Base-by-base conservation (phyloP, 2,888 invertebrate genomes). In the Frankliniella fusca region DNA sequence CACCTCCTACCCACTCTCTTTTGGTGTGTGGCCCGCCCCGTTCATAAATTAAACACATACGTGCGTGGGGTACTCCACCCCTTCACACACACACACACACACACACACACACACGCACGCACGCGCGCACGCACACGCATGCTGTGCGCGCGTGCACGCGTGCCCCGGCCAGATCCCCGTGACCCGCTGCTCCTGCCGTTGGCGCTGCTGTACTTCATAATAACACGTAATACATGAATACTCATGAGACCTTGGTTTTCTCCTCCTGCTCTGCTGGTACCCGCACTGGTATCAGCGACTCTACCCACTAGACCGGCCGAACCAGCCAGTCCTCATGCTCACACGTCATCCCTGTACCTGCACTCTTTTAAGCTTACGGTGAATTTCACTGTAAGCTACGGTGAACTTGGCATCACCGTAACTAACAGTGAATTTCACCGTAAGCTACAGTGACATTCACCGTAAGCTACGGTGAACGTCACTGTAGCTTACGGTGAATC, bases 1-100 rank as follows among this genome's bases (percentile, higher is more conserved):
- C 8, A 23, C 23, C 70, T 85, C 86, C 85, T 85, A 84, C 80
- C 70, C 81, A 79, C 84, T 84, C 83, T 82, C 83, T 83, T 84
- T 84, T 82, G 80, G 82, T 84, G 84, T 83, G 82, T 70, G 48
- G 61, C 38, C 10, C 76, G 70, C 48, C 10, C 10, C 38, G 81
- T 65, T 70, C 81, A 61, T 76, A 70, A 70, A 70, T 70, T 70
- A 70, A 70, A 70, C 70, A 70, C 54, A 54, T 38, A 38, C 18
- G 70, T 70, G 70, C 27, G 70, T 61, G 18, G 61, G 61, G 61
- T 61, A 61, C n/a, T 18, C 61, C 54, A 7, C 65, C 65, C n/a
- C 65, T n/a, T n/a, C 70, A 23, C 23, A 9, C 23, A 23, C 23
- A 70, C 70, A 65, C 65, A 65, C 65, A 65, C 65, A 65, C 65